Base-by-base conservation (phyloP, 53 echinoderm and acorn worm species). In the Holothuria scabra region DNA sequence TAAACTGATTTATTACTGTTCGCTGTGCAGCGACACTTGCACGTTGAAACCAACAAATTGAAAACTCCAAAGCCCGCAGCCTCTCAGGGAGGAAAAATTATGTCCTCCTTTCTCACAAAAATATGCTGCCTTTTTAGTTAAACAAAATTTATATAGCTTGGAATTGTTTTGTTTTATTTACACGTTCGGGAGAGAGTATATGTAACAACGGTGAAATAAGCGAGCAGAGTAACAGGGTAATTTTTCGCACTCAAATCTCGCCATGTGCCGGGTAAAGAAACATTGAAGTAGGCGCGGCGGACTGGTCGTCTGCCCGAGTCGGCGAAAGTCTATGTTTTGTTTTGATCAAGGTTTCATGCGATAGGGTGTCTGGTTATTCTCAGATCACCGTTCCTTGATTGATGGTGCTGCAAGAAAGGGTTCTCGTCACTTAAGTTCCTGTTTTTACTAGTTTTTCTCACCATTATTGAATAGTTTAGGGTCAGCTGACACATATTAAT, bases 391-490 rank as follows among this genome's bases (percentile, higher is more conserved):
- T 72, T 72, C 10, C 72, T 46, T 72, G 72, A 72, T 72, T 72
- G 72, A 72, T 72, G 44, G 44, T 21, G 72, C 22, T 35, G 44
- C 72, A 14, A 21, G 48, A 38, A 13, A 72, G n/a, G 44, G 20
- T 48, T 72, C 46, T 72, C 72, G 44, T 72, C 72, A 46, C 72
- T 46, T 72, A 44, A 72, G 46, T 72, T 72, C 23, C 46, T 72
- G 19, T 72, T 72, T 72, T 72, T 46, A 44, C 72, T 72, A 72
- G 72, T 72, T 72, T 72, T 72, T 46, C 72, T 72, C 72, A 38
- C 72, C 72, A 72, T 72, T 72, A 72, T 72, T 72, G 72, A 72
- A 72, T 72, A 72, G 72, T 72, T 72, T 72, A 72, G 72, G 72
- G 72, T 72, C 72, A 72, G 72, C 72, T 72, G 72, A 72, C 44